Percentiles rank a stretch among this genome's conserved stretches.
Evolutionary conservation across 2,888 invertebrate species (phyloP).

Genomic region (Drosophila emarginata): DNA sequence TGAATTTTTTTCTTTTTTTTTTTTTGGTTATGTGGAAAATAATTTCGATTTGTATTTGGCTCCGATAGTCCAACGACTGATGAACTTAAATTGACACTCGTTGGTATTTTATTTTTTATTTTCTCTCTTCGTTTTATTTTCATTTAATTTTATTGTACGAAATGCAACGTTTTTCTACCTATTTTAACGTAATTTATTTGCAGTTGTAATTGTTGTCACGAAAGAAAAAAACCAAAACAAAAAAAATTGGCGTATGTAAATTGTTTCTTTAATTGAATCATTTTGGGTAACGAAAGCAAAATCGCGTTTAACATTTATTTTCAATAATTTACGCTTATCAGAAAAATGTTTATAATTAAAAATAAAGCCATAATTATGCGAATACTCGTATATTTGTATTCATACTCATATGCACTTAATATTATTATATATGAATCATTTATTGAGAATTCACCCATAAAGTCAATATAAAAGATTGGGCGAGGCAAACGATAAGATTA

Average conservation of each 20-base stretch:
- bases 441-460: constrained; percentile 1
- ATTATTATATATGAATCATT: constrained; percentile 15
- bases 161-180: constrained; percentile 44
- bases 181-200: constrained; percentile 75
- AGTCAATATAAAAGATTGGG: not conserved
- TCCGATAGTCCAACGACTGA: constrained; percentile 46
- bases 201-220: constrained; percentile 60
- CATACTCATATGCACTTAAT: not conserved
- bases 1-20: constrained; percentile 29
- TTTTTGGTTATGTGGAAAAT: constrained; percentile 44
- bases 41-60: constrained; percentile 49
- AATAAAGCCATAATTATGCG: constrained; percentile 49
- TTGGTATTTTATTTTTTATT: constrained; percentile 51
- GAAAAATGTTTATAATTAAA: constrained; percentile 56
- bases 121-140: constrained; percentile 32
- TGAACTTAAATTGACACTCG: constrained; percentile 74
- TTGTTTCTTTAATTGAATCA: constrained; percentile 76
- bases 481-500: not conserved
- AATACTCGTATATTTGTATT: constrained; percentile 1
- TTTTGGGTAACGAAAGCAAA: constrained; percentile 49
- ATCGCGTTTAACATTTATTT: constrained; percentile 42
- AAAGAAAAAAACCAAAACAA: constrained; percentile 24
- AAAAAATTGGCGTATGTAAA: constrained; percentile 52
- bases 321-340: constrained; percentile 33
- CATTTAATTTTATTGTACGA: constrained; percentile 8